These are phyloP conservation scores for Magallana angulata DNA, from an alignment of 1,140 invertebrate species.

Conservation along the genomic window DNA sequence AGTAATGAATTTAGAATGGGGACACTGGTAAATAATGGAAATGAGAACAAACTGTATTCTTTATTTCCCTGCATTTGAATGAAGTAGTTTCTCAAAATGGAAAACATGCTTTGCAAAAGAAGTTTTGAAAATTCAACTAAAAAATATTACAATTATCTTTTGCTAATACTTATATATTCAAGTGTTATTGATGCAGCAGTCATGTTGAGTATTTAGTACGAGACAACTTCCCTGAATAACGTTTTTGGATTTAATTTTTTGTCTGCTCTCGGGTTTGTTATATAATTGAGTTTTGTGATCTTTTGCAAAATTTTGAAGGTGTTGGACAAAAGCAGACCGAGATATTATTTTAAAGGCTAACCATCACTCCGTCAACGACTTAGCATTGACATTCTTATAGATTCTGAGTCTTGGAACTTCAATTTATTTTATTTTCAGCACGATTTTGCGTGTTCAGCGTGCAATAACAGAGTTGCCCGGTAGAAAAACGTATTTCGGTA, in stretches of 20 bases:
- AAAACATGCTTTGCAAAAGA: no score
- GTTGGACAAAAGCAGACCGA: not conserved
- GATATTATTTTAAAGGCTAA: not conserved
- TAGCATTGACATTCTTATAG: not conserved
- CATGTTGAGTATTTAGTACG: not conserved
- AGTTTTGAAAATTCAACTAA: no score
- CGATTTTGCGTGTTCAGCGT: not conserved
- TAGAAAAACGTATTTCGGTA: not conserved
- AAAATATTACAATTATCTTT: not conserved
- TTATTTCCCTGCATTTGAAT: no score
- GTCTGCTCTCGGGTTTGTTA: not conserved
- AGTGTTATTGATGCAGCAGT: not conserved
- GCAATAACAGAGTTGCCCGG: not conserved
- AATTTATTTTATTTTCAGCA: not conserved
- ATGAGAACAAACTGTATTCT: no score
- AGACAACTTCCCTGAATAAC: not conserved
- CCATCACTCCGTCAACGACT: not conserved
- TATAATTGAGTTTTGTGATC: not conserved
- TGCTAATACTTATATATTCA: not conserved
- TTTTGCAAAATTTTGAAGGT: not conserved
- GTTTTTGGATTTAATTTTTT: not conserved
- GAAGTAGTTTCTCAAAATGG: no score
- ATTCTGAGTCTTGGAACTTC: not conserved
- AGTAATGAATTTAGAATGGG: no score
- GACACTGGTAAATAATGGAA: no score